Evolutionary conservation across 2,888 invertebrate genomes (phyloP).

Genomic region (Gandaritis pyraliata): DNA sequence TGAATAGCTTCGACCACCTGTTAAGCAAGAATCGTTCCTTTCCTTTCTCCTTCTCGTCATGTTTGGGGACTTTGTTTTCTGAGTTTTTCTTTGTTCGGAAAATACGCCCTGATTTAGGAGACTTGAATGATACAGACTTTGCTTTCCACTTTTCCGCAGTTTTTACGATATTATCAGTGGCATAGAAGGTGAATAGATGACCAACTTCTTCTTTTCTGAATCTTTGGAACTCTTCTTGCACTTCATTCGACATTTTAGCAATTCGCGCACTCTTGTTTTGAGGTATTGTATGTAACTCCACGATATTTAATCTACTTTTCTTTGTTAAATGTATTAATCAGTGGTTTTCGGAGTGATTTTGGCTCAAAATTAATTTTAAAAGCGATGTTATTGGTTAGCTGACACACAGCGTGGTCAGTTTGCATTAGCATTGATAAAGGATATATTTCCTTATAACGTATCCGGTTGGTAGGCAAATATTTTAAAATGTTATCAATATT

Average conservation of each 20-base stretch:
- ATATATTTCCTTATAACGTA: background rate
- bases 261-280: conserved; percentile 19
- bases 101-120: conserved; percentile 68
- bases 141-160: conserved; percentile 63
- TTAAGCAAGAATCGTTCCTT: conserved; percentile 53
- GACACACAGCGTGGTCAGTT: background rate
- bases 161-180: conserved; percentile 47
- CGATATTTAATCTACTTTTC: conserved; percentile 4
- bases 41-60: conserved; percentile 34
- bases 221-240: conserved; percentile 59
- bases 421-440: background rate
- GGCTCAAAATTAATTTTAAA: conserved; percentile 12
- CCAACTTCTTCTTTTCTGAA: conserved; percentile 64
- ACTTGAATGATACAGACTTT: conserved; percentile 70
- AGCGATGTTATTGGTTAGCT: conserved; percentile 6
- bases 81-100: conserved; percentile 49
- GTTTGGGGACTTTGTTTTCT: conserved; percentile 26
- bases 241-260: conserved; percentile 60
- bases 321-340: conserved; percentile 14
- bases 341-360: conserved; percentile 21
- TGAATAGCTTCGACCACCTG: conserved; percentile 55
- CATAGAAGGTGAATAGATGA: conserved; percentile 58
- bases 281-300: conserved; percentile 13
- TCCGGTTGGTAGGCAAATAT: background rate
- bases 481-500: background rate